Base-by-base conservation (phyloP, 2,113 vertebrate species). In the Corythornis madagascariensis region DNA sequence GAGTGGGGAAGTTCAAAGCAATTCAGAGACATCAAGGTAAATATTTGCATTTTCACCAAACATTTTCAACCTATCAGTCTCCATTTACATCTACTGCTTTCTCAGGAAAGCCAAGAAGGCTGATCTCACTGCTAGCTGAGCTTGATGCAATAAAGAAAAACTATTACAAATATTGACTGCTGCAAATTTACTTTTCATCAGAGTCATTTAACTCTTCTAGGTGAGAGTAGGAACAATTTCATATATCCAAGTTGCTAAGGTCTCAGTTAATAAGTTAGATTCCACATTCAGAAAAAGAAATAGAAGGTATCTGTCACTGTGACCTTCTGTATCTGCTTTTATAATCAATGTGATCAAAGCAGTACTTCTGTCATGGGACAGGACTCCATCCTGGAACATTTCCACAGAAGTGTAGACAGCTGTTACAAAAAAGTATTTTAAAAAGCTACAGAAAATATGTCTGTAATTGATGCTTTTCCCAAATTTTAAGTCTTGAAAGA, bases 321-420 rank as follows among this genome's bases (percentile, higher is more conserved):
- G 83, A 90, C 76, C 72, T 90, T 91, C 56, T 67, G 53, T 88
- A 78, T 95, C 92, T 96, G 90, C 76, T 95, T 96, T 94, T 95
- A 71, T 74, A 95, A 95, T 96, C 90, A 93, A n/a, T 57, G 70
- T 83, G 96, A 93, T 96, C 96, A 96, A 96, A 96, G 92, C 69
- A 86, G 40, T 45, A 48, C 35, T 6, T 80, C 56, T 94, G 93
- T 93, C 76, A 63, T 14, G n/a, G 88, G 76, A 86, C 90, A 93
- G 48, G 86, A 93, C 88, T 94, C 94, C 88, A 88, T 95, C 94
- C 94, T 96, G 93, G 92, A 95, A 65, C 86, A 94, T 91, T 95
- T 95, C 92, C 83, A 90, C 57, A 53, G 70, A 82, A 93, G 65
- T 94, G 82, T 43, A 96, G 88, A 86, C 96, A 96, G 93, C 96